Evolutionary conservation across 2,113 vertebrate species (phyloP).

Genomic region (Piaya cayana): DNA sequence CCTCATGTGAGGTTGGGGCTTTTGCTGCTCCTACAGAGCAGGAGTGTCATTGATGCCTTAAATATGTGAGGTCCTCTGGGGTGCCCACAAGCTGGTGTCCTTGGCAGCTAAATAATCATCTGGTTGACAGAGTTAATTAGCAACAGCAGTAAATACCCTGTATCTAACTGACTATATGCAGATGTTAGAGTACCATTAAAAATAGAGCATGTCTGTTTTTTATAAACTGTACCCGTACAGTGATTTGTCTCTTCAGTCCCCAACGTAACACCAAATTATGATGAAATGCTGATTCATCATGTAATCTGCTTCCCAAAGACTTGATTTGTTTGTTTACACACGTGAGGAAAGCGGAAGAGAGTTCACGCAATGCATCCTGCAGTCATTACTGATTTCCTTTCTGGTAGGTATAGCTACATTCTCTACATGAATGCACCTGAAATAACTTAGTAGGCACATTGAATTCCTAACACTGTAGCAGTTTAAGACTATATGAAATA

Average conservation of each 20-base stretch:
- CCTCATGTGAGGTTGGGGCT: neutral
- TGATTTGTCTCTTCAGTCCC: neutral
- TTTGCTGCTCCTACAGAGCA: neutral
- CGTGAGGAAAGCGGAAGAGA: neutral
- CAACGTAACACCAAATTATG: neutral
- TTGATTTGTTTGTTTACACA: neutral
- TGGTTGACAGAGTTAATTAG: neutral
- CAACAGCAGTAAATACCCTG: neutral
- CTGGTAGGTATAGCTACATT: neutral
- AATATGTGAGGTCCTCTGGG: neutral
- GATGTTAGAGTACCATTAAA: neutral
- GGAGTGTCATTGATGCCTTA: neutral
- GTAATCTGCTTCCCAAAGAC: neutral
- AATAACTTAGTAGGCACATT: neutral
- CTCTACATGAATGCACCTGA: rapidly evolving
- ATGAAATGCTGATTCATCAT: neutral
- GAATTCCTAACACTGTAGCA: neutral
- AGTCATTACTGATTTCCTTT: neutral
- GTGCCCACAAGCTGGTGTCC: neutral
- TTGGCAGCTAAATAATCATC: neutral
- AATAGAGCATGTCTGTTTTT: neutral
- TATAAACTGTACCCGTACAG: neutral
- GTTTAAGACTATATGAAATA: neutral
- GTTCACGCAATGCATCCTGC: neutral
- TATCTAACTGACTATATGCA: neutral